A percentile compares a stretch with the other conserved stretches of the same genome.
These are phyloP conservation scores for Cremastobaeus sp. DNA, from an alignment of 2,888 invertebrate species.

Conservation along the genomic window DNA sequence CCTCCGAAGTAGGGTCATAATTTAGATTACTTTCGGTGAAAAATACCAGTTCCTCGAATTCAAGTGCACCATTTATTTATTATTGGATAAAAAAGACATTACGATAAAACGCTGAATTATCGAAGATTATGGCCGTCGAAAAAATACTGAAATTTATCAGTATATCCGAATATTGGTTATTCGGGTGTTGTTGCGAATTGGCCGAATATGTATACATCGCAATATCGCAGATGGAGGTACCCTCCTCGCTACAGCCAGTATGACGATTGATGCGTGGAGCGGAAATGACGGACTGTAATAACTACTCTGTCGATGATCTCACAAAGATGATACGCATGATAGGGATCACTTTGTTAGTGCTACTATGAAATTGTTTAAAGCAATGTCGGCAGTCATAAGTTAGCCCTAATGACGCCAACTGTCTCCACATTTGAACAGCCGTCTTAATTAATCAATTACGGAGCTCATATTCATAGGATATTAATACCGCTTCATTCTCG, in stretches of 20 bases:
- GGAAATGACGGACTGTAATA: conserved; percentile 67
- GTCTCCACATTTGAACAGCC: conserved; percentile 61
- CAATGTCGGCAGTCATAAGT: conserved; percentile 58
- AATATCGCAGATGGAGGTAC: conserved; percentile 49
- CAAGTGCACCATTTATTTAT: conserved; percentile 16
- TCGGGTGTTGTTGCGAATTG: too few species aligned
- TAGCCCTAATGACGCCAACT: conserved; percentile 68
- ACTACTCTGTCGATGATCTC: conserved; percentile 66
- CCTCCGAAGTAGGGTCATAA: conserved; percentile 30
- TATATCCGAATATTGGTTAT: too few species aligned
- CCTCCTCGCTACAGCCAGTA: conserved; percentile 44
- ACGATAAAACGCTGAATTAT: conserved; percentile 34
- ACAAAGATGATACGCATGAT: conserved; percentile 66
- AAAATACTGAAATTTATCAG: too few species aligned
- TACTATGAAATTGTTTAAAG: conserved; percentile 65
- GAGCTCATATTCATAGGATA: conserved; percentile 52
- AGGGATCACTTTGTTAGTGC: conserved; percentile 60
- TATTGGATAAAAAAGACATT: conserved; percentile 25
- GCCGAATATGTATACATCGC: too few species aligned
- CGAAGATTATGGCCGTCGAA: conserved; percentile 9
- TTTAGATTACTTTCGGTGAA: conserved; percentile 46
- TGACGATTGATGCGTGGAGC: conserved; percentile 54
- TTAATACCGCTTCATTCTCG: conserved; percentile 40
- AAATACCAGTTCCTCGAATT: conserved; percentile 36
- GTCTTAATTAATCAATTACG: conserved; percentile 59